Evolutionary conservation across 2,113 vertebrate genomes (phyloP).

Genomic region (Hirundichthys speculiger): DNA sequence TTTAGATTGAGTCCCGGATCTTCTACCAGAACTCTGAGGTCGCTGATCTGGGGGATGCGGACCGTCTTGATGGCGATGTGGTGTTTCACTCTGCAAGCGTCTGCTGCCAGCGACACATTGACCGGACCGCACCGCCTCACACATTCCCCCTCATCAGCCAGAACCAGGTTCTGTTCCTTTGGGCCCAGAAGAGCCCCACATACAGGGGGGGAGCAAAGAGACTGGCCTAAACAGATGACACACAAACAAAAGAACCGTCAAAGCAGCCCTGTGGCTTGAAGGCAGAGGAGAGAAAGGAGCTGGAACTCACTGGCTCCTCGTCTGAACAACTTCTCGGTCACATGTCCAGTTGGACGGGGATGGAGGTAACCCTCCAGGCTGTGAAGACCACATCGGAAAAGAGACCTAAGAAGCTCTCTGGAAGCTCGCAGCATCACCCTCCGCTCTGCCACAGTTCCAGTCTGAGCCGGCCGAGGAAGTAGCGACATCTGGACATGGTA

Average conservation of each 20-base stretch:
- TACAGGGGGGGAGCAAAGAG: conserved; percentile 86
- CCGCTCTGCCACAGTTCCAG: conserved; percentile 82
- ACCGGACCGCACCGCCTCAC: conserved; percentile 87
- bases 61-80: conserved; percentile 94
- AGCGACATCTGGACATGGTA: conserved; percentile 92
- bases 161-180: conserved; percentile 74
- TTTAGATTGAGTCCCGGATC: conserved; percentile 92
- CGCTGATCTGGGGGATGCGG: conserved; percentile 88
- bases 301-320: conserved; percentile 87
- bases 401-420: conserved; percentile 89
- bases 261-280: not conserved
- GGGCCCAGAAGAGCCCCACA: conserved; percentile 81
- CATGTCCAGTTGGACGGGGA: conserved; percentile 89
- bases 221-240: conserved; percentile 52
- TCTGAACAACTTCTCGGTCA: conserved; percentile 90
- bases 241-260: not conserved
- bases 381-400: conserved; percentile 91
- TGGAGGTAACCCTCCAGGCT: conserved; percentile 95
- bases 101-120: conserved; percentile 87
- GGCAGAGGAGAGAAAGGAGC: not conserved
- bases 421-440: conserved; percentile 91
- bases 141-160: conserved; percentile 89
- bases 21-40: conserved; percentile 89
- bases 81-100: conserved; percentile 85
- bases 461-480: conserved; percentile 88